Evolutionary conservation across 2,113 vertebrate genomes (phyloP), one percentile per base, ranked within the genome.

Genomic region (Megaleporinus macrocephalus): DNA sequence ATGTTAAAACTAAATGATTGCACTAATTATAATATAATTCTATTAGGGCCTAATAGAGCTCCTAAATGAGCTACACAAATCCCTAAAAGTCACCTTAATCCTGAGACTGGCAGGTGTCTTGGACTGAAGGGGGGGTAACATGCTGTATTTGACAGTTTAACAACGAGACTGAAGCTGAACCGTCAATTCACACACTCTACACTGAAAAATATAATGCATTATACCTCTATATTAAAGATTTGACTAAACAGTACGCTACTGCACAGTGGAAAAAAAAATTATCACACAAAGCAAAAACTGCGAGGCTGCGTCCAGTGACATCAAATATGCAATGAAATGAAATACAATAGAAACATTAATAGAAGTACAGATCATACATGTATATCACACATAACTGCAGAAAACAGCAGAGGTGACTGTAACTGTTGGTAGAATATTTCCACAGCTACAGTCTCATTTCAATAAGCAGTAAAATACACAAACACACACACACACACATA

Each of bases 401-500:
- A 65, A 36, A n/a, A 49, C 3, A n/a, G 33, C 33, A 51, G 49
- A 51, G 16, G 49, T 73, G 5, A 26, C 33, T 68, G 5, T 49
- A 66, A 53, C 30, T 36, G 18, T 18, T 59, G 29, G 30, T 68
- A 69, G 11, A 70, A 53, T 79, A 30, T 49, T 59, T 44, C 22
- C n/a, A n/a, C 36, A 5, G 55, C 18, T 51, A 16, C 1, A 49
- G 49, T 18, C 53, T 55, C 16, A 55, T 51, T 22, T 24, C 14
- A 51, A 18, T 44, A 16, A 68, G 4, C 29, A 68, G 30, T 49
- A 72, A 10, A 79, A 24, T 10, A 51, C 51, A 13, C n/a, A 49
- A 41, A 63, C 47, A 76, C 47, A 66, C 68, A 53, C 57, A 63
- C 33, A 76, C 79, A 44, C 55, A 73, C 79, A 73, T n/a, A 57